phyloP scores from a whole-genome alignment of 37 sponge, comb jelly and placozoan species.

The Mnemiopsis leidyi region DNA sequence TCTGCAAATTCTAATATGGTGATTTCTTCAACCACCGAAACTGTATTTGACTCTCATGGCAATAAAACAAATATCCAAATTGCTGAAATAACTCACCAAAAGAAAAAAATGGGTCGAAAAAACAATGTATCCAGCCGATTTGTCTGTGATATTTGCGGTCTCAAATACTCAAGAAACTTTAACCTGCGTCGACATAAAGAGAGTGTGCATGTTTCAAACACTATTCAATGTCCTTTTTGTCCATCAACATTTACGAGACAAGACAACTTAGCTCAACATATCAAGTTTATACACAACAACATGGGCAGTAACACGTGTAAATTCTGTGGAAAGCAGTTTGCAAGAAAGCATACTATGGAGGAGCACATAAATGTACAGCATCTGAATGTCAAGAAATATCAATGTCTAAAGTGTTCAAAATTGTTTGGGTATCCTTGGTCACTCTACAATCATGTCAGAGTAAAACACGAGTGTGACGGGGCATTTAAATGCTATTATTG shows the following conservation, averaged over 20 bases:
- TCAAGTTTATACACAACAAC: constrained; percentile 41
- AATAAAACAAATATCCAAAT: constrained; percentile 63
- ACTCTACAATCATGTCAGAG: constrained; percentile 62
- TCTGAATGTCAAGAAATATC: constrained; percentile 23
- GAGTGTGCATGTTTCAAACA: background rate
- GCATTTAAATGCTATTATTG: constrained; percentile 60
- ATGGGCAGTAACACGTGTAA: background rate
- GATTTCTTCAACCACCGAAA: constrained; percentile 36
- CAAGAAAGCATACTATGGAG: constrained; percentile 52
- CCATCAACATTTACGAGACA: constrained; percentile 56
- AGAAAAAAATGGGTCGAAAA: constrained; percentile 37
- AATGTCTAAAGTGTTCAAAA: constrained; percentile 56
- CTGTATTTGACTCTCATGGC: constrained; percentile 51
- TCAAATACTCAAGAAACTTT: constrained; percentile 34
- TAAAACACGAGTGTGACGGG: constrained; percentile 50
- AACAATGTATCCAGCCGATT: background rate
- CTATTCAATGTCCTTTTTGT: constrained; percentile 47
- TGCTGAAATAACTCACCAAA: constrained; percentile 49
- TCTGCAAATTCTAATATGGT: constrained; percentile 8
- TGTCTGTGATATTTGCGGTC: constrained; percentile 55
- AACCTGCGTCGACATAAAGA: constrained; percentile 55
- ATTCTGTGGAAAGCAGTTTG: constrained; percentile 52
- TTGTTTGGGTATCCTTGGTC: constrained; percentile 59
- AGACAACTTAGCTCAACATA: constrained; percentile 56
- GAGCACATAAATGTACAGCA: constrained; percentile 47